Conservation (phyloP, 1,140 invertebrate species). For the Episyrphus balteatus region DNA sequence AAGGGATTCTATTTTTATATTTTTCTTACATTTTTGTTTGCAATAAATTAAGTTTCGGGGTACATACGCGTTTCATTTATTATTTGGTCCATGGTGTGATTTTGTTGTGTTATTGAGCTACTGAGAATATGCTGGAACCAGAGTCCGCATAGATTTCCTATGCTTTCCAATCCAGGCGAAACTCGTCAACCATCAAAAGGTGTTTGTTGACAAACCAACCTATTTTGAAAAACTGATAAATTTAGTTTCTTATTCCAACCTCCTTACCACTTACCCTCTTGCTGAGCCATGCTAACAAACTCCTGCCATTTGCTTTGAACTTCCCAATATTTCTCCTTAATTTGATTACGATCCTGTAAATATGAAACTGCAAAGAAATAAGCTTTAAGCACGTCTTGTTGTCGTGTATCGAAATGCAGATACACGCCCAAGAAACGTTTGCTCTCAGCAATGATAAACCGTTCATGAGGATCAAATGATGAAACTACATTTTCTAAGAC, state of each 20-base stretch:
- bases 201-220: conserved; percentile 43
- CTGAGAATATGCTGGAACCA: too few species aligned
- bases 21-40: too few species aligned
- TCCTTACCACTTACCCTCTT: conserved; percentile 15
- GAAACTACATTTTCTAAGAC: conserved; percentile 29
- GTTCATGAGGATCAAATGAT: conserved; percentile 40
- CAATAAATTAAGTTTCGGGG: too few species aligned
- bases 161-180: conserved; percentile 37
- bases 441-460: conserved; percentile 34
- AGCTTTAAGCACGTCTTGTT: conserved; percentile 33
- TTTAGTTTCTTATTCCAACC: neutral
- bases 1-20: too few species aligned
- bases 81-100: too few species aligned
- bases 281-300: conserved; percentile 29
- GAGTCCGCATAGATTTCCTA: conserved; percentile 10
- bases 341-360: conserved; percentile 32
- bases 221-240: conserved; percentile 18
- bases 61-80: too few species aligned
- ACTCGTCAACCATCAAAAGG: conserved; percentile 41
- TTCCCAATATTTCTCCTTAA: conserved; percentile 40
- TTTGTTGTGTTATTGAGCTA: too few species aligned
- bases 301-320: conserved; percentile 38
- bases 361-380: conserved; percentile 37
- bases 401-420: conserved; percentile 31
- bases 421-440: conserved; percentile 31